Evolutionary conservation across 1,140 invertebrate species (phyloP).

Genomic region (Anastrepha ludens): DNA sequence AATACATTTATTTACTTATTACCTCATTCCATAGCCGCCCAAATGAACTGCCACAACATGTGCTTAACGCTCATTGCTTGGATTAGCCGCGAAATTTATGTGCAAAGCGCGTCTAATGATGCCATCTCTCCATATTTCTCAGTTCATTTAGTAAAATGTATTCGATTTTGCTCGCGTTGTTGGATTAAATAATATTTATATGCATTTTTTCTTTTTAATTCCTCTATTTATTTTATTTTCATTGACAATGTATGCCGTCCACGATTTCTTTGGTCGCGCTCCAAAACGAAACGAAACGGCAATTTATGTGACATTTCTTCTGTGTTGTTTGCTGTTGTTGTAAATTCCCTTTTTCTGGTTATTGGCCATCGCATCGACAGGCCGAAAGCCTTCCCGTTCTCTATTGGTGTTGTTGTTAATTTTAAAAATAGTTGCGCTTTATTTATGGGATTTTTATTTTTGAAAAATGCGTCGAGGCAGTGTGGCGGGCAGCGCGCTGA

Average conservation of each 20-base stretch:
- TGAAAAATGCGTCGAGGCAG: slow-evolving; percentile 2
- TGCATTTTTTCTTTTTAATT: slow-evolving; percentile 15
- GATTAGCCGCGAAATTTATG: slow-evolving; percentile 40
- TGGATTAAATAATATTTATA: too few species aligned
- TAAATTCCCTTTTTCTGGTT: background rate
- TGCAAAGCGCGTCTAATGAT: background rate
- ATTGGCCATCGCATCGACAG: background rate
- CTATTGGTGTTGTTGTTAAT: background rate
- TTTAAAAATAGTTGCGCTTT: slow-evolving; percentile 39
- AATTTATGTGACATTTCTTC: slow-evolving; percentile 42
- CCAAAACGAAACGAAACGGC: slow-evolving; percentile 35
- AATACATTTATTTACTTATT: background rate
- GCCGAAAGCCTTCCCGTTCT: background rate
- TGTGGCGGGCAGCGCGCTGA: background rate
- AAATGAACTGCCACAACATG: background rate
- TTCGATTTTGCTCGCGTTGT: background rate
- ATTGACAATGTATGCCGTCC: background rate
- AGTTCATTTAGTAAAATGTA: slow-evolving; percentile 7
- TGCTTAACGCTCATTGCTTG: slow-evolving; percentile 1
- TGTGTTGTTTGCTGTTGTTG: background rate
- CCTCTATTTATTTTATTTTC: background rate
- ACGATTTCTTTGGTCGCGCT: background rate
- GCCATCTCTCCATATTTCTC: slow-evolving; percentile 12
- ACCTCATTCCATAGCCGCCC: background rate
- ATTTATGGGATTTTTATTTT: slow-evolving; percentile 22